Percentiles rank a stretch among this genome's conserved stretches.
These are phyloP conservation scores for Pelecanus crispus DNA, from an alignment of 2,113 vertebrate genomes.

Conservation along the genomic window DNA sequence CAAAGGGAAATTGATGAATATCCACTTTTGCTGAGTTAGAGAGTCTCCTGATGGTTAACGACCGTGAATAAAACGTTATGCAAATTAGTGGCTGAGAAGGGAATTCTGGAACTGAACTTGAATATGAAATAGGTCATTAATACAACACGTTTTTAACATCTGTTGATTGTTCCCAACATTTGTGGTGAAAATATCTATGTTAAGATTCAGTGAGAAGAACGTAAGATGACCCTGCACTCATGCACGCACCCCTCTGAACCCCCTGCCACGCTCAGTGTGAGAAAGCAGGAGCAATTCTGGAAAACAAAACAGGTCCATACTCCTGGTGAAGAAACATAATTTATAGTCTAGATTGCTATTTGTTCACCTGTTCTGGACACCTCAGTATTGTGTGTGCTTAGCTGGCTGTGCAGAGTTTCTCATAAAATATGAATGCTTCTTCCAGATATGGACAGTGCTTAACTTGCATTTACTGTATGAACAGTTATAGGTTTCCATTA, in stretches of 20 bases:
- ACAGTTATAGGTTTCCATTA: constrained; percentile 27
- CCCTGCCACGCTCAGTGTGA: rapidly evolving
- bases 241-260: background rate
- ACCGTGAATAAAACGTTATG: constrained; percentile 2
- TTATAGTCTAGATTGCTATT: background rate
- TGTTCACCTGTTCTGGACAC: background rate
- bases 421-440: constrained; percentile 50
- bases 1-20: constrained; percentile 44
- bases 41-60: constrained; percentile 33
- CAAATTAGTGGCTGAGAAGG: constrained; percentile 20
- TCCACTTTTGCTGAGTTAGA: constrained; percentile 42
- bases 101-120: constrained; percentile 31
- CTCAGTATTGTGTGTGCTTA: background rate
- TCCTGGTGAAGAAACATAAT: background rate
- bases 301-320: background rate
- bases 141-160: background rate
- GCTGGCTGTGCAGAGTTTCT: background rate
- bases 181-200: background rate
- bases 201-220: background rate
- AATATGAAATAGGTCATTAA: constrained; percentile 48
- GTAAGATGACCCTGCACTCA: rapidly evolving
- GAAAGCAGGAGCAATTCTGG: background rate
- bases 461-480: constrained; percentile 9
- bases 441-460: background rate
- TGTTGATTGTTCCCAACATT: constrained; percentile 3